phyloP scores from a whole-genome alignment of 2,113 vertebrate genomes.

The Tragelaphus buxtoni region DNA sequence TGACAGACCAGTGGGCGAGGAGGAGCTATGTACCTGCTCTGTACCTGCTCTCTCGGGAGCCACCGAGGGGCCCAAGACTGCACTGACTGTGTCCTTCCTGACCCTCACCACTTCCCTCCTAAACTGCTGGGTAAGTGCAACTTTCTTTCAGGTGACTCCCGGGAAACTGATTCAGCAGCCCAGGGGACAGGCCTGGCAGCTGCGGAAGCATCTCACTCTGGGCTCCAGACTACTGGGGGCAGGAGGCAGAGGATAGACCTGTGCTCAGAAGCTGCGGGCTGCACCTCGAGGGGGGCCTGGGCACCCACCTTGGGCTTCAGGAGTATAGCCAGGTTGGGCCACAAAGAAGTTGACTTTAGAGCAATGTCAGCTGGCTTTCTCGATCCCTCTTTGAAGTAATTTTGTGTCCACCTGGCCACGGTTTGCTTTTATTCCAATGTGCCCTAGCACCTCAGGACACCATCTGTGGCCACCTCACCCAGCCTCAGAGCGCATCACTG shows the following conservation, averaged over 20 bases:
- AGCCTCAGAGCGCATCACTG: too few relatives aligned
- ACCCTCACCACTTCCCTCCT: background rate
- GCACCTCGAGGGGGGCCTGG: background rate
- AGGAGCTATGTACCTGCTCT: background rate
- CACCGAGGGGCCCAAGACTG: background rate
- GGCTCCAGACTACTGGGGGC: fast-evolving
- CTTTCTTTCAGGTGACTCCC: background rate
- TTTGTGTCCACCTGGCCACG: background rate
- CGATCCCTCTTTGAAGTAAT: background rate
- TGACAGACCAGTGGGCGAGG: background rate
- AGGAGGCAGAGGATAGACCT: too few relatives aligned
- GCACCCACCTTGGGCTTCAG: background rate
- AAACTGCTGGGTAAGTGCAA: background rate
- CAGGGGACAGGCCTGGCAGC: background rate
- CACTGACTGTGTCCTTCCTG: background rate
- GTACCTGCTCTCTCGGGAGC: background rate
- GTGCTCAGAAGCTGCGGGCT: background rate
- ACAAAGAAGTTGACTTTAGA: background rate
- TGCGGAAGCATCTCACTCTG: background rate
- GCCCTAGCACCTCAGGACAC: too few relatives aligned
- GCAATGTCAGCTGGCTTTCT: background rate
- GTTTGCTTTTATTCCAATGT: background rate
- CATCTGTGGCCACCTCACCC: fast-evolving
- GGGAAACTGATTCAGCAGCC: background rate
- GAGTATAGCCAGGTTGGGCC: background rate